Percentiles rank a stretch among this genome's conserved stretches.
phyloP scores from a whole-genome alignment of 2,113 vertebrate genomes.

The Hiodon tergisus region DNA sequence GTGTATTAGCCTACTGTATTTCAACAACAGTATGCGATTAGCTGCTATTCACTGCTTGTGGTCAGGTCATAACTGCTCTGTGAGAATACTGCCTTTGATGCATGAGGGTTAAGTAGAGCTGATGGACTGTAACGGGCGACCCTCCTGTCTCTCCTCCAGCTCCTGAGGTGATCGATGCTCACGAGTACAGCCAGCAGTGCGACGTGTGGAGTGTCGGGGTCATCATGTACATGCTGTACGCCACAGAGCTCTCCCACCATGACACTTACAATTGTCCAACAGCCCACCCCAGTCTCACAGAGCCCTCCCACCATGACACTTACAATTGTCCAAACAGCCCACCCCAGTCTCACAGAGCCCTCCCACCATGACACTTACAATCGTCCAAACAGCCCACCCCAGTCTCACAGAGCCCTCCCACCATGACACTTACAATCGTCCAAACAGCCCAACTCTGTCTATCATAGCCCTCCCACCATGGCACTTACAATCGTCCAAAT shows the following conservation, averaged over 20 bases:
- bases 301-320: no score
- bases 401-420: neutral
- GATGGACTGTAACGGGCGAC: conserved; percentile 9
- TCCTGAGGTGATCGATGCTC: conserved; percentile 80
- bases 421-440: neutral
- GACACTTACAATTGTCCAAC: no score
- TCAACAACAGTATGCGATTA: neutral
- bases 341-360: no score
- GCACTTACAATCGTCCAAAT: no score
- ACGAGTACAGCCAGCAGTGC: conserved; percentile 79
- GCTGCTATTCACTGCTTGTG: neutral
- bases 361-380: neutral
- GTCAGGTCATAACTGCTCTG: neutral
- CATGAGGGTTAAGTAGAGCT: neutral
- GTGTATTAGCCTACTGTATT: no score
- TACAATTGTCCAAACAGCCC: no score
- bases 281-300: no score
- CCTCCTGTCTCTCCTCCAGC: conserved; percentile 69
- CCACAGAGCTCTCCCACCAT: conserved; percentile 30
- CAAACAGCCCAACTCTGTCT: neutral
- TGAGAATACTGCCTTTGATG: neutral
- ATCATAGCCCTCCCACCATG: no score
- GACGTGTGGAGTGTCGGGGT: conserved; percentile 88
- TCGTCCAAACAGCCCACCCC: neutral
- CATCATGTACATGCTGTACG: conserved; percentile 90